Base-by-base conservation (phyloP, 2,113 vertebrate genomes). In the Erythrolamprus reginae region DNA sequence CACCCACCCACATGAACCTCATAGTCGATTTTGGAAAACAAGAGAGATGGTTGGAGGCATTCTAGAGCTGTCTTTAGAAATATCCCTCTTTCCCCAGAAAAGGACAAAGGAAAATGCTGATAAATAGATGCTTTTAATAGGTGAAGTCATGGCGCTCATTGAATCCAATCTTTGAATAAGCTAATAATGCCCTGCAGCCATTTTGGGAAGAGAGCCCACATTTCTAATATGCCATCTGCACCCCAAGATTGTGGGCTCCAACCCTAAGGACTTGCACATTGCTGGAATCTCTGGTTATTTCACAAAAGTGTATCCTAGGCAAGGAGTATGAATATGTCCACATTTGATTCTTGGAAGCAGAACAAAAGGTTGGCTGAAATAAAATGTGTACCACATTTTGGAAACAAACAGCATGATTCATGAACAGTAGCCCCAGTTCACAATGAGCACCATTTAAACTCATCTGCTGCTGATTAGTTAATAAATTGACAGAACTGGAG, bases 361-460 rank as follows among this genome's bases (percentile, higher is more conserved):
- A n/a, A 61, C 0, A 1, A 8, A 38, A 86, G 82, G 52, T 48
- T 82, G 19, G 56, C 50, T n/a, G 17, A 26, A 45, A 45, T 0
- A 0, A 28, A 2, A 1, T 2, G 6, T 88, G 83, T 38, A 23
- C 26, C 23, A 86, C 77, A 15, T 45, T 19, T 0, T 0, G 0
- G 48, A 88, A 55, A 77, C n/a, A 0, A n/a, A 21, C 61, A 89
- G 51, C 87, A 53, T 42, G 0, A 13, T 70, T 55, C 85, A 56
- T 0, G 26, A 82, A 24, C 91, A 88, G 77, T 86, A 84, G 61
- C 0, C 0, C n/a, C 13, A 56, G 86, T 70, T 93, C 55, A n/a
- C 82, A 21, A 33, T 48, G 3, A 89, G 45, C 28, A 52, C n/a
- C 26, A 50, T 50, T 1, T 88, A 86, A 90, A 56, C 89, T 93